Conservation (phyloP, 1,140 invertebrate genomes). For the Cotesia chilonis region DNA sequence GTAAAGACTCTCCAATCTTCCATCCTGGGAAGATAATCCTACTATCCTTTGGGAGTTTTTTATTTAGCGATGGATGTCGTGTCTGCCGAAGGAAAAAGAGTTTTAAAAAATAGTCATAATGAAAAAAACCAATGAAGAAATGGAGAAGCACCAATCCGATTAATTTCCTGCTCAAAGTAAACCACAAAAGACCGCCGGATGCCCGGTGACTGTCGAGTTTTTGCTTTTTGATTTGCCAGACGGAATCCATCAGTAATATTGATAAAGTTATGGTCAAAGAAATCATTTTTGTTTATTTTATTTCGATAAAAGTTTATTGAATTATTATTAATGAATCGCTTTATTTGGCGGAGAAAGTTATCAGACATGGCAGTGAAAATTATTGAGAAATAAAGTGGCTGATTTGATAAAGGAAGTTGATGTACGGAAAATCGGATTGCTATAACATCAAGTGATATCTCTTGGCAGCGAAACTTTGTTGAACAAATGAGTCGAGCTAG, state of each 20-base stretch:
- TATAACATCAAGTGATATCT: conserved; percentile 17
- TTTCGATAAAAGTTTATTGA: background rate
- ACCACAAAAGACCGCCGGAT: conserved; percentile 27
- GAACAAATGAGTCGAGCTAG: conserved; percentile 45
- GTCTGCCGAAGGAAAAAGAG: conserved; percentile 16
- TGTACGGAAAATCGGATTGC: conserved; percentile 19
- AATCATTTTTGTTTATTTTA: background rate
- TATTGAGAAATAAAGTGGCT: background rate
- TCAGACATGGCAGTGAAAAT: background rate
- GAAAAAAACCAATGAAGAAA: conserved; percentile 25
- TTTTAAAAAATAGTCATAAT: conserved; percentile 3
- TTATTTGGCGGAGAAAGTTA: background rate
- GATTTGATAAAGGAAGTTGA: too few species aligned
- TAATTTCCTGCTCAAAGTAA: conserved; percentile 30
- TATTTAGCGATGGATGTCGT: conserved; percentile 19
- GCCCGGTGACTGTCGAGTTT: conserved; percentile 20
- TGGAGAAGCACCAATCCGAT: conserved; percentile 37
- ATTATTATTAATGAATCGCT: background rate
- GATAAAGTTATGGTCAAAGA: conserved; percentile 1
- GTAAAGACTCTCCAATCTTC: conserved; percentile 21
- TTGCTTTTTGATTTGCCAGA: conserved; percentile 1
- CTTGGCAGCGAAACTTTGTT: conserved; percentile 35
- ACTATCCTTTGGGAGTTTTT: conserved; percentile 19
- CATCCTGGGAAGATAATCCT: conserved; percentile 26
- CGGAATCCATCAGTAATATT: conserved; percentile 18